Conservation (phyloP, 1,140 invertebrate genomes). For the Eubasilissa regina region DNA sequence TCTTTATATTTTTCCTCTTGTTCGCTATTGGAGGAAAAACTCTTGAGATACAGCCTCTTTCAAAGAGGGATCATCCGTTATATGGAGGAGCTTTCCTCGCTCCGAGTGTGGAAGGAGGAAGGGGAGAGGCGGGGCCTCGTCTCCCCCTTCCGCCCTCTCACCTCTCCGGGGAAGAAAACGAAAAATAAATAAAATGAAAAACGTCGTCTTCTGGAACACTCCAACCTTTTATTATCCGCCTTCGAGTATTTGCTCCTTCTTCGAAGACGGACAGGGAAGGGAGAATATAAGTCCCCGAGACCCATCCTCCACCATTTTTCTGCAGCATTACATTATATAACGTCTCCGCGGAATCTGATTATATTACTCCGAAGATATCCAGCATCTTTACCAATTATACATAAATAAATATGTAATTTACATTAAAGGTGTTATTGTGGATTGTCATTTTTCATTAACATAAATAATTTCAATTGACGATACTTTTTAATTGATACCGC, state of each 20-base stretch:
- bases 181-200: slow-evolving; percentile 51
- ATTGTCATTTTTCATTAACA: no score
- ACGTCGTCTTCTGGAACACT: slow-evolving; percentile 37
- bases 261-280: slow-evolving; percentile 8
- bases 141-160: slow-evolving; percentile 6
- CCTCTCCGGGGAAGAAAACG: background rate
- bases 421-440: no score
- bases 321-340: slow-evolving; percentile 28
- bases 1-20: slow-evolving; percentile 51
- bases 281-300: slow-evolving; percentile 38
- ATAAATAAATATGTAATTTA: no score
- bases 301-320: slow-evolving; percentile 39
- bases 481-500: no score
- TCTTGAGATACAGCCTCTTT: slow-evolving; percentile 53
- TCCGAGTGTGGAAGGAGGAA: slow-evolving; percentile 12
- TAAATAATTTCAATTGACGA: no score
- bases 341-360: slow-evolving; percentile 20
- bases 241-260: slow-evolving; percentile 45
- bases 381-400: no score
- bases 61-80: slow-evolving; percentile 47
- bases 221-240: slow-evolving; percentile 55
- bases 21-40: slow-evolving; percentile 56
- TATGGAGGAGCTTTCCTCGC: slow-evolving; percentile 27
- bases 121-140: slow-evolving; percentile 32
- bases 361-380: slow-evolving; percentile 4